Conservation (phyloP, 2,888 invertebrate species). For the Xestia rhomboidea region DNA sequence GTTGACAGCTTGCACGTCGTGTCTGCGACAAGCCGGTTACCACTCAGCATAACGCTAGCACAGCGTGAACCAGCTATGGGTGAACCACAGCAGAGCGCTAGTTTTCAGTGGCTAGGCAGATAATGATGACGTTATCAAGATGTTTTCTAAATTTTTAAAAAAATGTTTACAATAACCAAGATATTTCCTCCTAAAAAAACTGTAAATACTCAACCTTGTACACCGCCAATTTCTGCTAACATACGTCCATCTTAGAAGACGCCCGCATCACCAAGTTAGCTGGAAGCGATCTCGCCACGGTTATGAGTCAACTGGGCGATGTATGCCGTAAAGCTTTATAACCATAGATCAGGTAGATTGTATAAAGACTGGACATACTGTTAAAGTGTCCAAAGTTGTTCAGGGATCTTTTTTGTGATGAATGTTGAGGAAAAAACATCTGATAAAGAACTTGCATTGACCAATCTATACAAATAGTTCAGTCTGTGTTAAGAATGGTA, state of each 20-base stretch:
- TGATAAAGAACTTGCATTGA: background rate
- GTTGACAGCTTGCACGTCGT: background rate
- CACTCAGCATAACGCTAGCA: background rate
- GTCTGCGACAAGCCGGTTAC: background rate
- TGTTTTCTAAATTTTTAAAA: background rate
- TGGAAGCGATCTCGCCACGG: conserved; percentile 82
- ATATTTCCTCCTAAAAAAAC: background rate
- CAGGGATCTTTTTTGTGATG: background rate
- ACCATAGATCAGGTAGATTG: conserved; percentile 68
- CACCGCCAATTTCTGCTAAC: conserved; percentile 25
- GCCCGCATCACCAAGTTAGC: conserved; percentile 82
- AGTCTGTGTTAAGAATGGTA: too few relatives aligned
- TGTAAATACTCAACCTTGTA: background rate
- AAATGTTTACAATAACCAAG: background rate
- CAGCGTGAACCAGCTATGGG: too few relatives aligned
- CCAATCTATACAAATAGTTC: background rate
- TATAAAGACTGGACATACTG: conserved; percentile 23
- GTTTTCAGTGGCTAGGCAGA: background rate
- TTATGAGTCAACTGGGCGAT: conserved; percentile 89
- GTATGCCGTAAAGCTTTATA: conserved; percentile 78
- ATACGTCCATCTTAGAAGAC: conserved; percentile 71
- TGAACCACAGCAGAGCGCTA: background rate
- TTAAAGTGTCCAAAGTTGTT: too few relatives aligned
- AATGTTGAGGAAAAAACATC: background rate
- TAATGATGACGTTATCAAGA: background rate